Conservation (phyloP, 2,113 vertebrate genomes). For the Ahaetulla prasina region DNA sequence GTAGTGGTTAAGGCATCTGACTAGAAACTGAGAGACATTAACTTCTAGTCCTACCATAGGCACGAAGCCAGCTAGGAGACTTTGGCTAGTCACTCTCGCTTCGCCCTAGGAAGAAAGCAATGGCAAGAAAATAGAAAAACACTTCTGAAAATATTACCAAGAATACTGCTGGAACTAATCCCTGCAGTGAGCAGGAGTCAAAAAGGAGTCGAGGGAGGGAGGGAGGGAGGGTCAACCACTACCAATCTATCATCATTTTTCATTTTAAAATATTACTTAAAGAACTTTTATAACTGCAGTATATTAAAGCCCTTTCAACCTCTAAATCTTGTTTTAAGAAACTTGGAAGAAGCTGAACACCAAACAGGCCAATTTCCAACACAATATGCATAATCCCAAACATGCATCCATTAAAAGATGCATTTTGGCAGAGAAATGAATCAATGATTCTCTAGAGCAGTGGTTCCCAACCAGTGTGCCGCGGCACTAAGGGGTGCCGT, state of each 20-base stretch:
- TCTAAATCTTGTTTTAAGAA: background rate
- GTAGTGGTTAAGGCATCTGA: background rate
- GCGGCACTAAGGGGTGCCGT: too few species aligned
- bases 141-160: background rate
- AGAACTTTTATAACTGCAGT: background rate
- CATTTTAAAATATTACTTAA: slow-evolving; percentile 14
- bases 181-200: background rate
- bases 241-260: slow-evolving; percentile 14
- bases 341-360: background rate
- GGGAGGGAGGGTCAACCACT: slow-evolving; percentile 10
- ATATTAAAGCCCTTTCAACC: slow-evolving; percentile 4
- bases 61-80: background rate
- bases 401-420: background rate
- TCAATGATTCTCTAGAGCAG: background rate
- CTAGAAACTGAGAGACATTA: background rate
- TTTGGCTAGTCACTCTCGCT: background rate
- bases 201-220: too few species aligned
- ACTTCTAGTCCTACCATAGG: background rate
- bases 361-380: background rate
- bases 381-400: background rate
- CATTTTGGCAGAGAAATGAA: background rate
- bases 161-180: background rate
- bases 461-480: too few species aligned
- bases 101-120: background rate
- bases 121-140: background rate